Conservation (phyloP, 2,113 vertebrate species). For the Aplodontia rufa region DNA sequence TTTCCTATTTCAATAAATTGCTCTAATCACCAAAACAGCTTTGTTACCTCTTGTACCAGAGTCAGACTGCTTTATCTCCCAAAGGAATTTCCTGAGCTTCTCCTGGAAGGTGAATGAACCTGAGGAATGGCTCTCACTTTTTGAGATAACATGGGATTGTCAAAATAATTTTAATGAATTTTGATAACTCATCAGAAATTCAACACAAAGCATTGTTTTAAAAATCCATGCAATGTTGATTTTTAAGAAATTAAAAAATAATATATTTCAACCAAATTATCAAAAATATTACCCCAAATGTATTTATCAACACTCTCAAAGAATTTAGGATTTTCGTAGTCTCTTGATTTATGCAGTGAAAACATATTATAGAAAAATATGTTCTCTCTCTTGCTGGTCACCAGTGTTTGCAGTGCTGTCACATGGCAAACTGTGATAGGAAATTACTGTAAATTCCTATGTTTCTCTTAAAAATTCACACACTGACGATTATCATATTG, state of each 20-base stretch:
- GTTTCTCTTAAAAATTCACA: background rate
- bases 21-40: background rate
- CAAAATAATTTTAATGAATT: background rate
- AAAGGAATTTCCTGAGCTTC: background rate
- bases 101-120: background rate
- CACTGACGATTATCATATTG: background rate
- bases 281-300: background rate
- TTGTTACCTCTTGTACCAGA: background rate
- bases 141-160: background rate
- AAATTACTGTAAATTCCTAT: constrained; percentile 33
- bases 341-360: background rate
- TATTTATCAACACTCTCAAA: constrained; percentile 7
- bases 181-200: background rate
- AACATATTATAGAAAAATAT: background rate
- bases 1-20: background rate
- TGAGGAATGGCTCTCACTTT: background rate
- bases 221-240: background rate
- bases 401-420: background rate
- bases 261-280: background rate
- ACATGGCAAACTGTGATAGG: background rate
- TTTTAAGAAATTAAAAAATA: background rate
- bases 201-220: background rate
- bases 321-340: background rate
- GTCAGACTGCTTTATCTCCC: background rate
- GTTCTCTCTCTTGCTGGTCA: background rate